Base-by-base conservation (phyloP, 2,888 invertebrate species). In the Drepanosiphum platanoidis region DNA sequence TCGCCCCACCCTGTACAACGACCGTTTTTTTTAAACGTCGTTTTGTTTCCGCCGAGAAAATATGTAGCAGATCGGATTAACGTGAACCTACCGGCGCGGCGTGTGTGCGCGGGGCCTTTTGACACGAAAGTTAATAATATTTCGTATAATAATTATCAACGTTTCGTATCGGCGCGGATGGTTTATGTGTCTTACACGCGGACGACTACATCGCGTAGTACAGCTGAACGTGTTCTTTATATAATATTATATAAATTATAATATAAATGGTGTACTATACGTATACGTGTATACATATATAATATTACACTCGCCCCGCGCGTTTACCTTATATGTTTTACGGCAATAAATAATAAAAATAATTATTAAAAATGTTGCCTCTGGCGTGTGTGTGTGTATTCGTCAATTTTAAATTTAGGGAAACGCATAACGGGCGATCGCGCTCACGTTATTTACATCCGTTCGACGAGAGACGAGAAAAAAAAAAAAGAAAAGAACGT, bases 361-460 rank as follows among this genome's bases (percentile, higher is more conserved):
- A 11, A 84, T 84, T 84, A 77, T 77, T 75, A 77, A 39, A 84
- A 39, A 30, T 30, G 39, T 77, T 36, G 77, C 84, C 77, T 27
- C n/a, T 9, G 58, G 84, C 84, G n/a, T 11, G 32, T 3, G 15
- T 42, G 5, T 36, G 4, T 18, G 75, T 13, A 36, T 36, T 36
- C 27, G 81, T 82, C 71, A 27, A 82, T 82, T 82, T 82, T 82
- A 32, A 42, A 42, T 82, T 82, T 82, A 82, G 61, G 81, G 71
- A 82, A 61, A 82, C n/a, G n/a, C n/a, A n/a, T n/a, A n/a, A n/a
- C 72, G 39, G 32, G 22, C 36, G 27, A 27, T 34, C 18, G 36
- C 66, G 8, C 66, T n/a, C n/a, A n/a, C n/a, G n/a, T n/a, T n/a
- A n/a, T n/a, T n/a, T n/a, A n/a, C n/a, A n/a, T n/a, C n/a, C n/a